Evolutionary conservation across 1,140 invertebrate genomes (phyloP), one percentile per base, ranked within the genome.

Genomic region (Grapholita molesta): DNA sequence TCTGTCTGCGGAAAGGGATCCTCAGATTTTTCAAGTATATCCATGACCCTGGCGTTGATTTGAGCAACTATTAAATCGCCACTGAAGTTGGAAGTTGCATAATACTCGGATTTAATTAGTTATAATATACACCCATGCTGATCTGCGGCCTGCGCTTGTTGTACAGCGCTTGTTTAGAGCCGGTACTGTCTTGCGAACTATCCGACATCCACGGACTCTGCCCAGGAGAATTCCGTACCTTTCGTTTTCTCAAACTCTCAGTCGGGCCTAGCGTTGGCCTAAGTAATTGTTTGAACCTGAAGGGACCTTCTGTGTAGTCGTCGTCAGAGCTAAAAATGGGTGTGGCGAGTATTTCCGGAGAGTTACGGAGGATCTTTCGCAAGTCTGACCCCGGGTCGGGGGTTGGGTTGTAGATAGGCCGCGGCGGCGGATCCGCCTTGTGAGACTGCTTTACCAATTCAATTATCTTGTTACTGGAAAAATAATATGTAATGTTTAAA

Each of bases 231-330:
- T 87, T 88, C 6, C 80, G 67, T 5, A 94, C 93, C 82, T 94
- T 94, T n/a, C 94, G 89, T 79, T 95, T 95, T n/a, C 95, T 89
- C 12, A 96, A 83, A 25, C 95, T 96, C 75, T 95, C 95, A 0
- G 95, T 96, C 0, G 95, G 95, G 5, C 95, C 93, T 66, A 94
- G 92, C 0, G 95, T 95, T 9, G 94, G 95, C 66, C 95, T 88
- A 6, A 96, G 79, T 6, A 96, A 78, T 77, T 95, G 94, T 55
- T 95, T 91, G 77, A 96, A 96, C 76, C 96, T 94, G 77, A 95
- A 96, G 0, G 95, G 95, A 1, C 95, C 95, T 18, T 93, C 92
- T 3, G 92, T 92, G 53, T 95, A 94, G 33, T 94, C 93, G 7
- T 92, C 85, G 33, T 93, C 92, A 0, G 86, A 86, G 48, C 83